Conservation (phyloP, 2,888 invertebrate genomes). For the Hemicrepidius hirtus region DNA sequence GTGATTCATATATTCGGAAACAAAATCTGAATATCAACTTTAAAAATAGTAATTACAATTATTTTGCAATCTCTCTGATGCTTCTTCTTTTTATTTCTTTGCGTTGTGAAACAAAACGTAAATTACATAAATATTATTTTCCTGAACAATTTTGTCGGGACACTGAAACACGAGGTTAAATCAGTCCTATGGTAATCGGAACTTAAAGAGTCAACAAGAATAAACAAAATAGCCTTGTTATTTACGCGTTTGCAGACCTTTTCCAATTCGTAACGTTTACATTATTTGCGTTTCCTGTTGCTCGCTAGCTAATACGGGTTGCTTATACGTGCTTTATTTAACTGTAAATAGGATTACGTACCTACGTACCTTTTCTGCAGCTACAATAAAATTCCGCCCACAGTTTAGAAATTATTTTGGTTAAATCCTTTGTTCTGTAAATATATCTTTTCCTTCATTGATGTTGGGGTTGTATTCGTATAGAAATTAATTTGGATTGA, state of each 20-base stretch:
- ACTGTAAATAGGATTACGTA: conserved; percentile 5
- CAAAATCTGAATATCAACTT: no score
- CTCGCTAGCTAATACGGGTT: conserved; percentile 10
- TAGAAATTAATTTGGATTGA: not conserved
- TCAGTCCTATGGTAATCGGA: no score
- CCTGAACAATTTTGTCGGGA: no score
- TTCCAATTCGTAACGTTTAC: conserved; percentile 6
- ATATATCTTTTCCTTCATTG: not conserved
- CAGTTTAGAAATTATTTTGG: conserved; percentile 4
- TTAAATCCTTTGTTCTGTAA: not conserved
- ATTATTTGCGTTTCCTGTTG: conserved; percentile 16
- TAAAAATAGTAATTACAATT: no score
- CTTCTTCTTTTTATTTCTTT: no score
- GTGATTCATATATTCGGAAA: no score
- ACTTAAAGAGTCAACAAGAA: not conserved
- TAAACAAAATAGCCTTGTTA: conserved; percentile 6
- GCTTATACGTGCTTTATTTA: conserved; percentile 18
- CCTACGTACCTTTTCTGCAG: not conserved
- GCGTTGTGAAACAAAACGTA: no score
- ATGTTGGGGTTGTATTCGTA: no score
- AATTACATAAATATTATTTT: no score
- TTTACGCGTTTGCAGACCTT: conserved; percentile 2
- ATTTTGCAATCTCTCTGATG: no score
- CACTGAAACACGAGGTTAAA: no score
- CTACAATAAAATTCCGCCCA: not conserved